Conservation (phyloP, 2,888 invertebrate genomes). For the Congeria kusceri region DNA sequence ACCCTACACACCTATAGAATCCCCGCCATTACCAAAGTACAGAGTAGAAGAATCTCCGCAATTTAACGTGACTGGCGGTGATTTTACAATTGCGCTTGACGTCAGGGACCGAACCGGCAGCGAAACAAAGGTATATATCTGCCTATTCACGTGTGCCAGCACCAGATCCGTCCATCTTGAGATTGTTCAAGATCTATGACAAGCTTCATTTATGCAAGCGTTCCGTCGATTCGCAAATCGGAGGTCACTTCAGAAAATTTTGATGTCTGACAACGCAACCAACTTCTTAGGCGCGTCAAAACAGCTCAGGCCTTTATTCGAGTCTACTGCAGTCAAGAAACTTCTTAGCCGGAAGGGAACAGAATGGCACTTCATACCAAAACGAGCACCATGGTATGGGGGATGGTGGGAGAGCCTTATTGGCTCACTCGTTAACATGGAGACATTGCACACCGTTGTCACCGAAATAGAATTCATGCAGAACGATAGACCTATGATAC, state of each 20-base stretch:
- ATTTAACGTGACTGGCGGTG: neutral
- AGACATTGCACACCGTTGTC: neutral
- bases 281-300: neutral
- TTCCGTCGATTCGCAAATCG: neutral
- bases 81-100: neutral
- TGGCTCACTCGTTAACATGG: neutral
- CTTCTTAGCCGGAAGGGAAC: neutral
- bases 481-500: no score
- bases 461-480: no score
- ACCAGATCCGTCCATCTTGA: neutral
- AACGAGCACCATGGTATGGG: conserved; percentile 6
- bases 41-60: neutral
- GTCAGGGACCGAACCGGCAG: neutral
- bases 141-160: neutral
- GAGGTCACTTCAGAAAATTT: neutral
- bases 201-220: neutral
- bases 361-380: conserved; percentile 5
- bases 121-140: neutral
- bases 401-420: conserved; percentile 7
- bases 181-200: neutral
- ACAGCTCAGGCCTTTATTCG: neutral
- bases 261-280: neutral
- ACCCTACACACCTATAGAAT: neutral
- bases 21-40: neutral
- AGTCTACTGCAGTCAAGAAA: neutral